phyloP scores from a whole-genome alignment of 2,113 vertebrate genomes.

The Saccopteryx bilineata region DNA sequence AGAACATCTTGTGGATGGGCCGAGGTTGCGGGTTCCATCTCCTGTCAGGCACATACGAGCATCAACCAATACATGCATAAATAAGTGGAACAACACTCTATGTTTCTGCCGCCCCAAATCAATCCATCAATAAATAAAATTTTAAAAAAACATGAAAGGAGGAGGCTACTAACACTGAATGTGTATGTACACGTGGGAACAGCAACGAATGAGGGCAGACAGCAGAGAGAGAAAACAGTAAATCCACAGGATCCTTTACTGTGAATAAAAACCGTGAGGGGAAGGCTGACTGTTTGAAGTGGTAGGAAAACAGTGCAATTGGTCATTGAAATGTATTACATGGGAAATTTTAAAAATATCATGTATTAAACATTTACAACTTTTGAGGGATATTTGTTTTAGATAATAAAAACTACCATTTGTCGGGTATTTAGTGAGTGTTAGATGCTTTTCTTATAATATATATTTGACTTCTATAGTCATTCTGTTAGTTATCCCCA shows the following conservation, averaged over 20 bases:
- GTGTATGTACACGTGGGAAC: not conserved
- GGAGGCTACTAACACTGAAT: not conserved
- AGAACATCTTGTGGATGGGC: too few relatives aligned
- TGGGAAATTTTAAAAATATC: not conserved
- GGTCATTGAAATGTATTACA: not conserved
- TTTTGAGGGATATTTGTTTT: slow-evolving; percentile 18
- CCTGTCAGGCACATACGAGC: too few relatives aligned
- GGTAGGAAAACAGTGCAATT: not conserved
- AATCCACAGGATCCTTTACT: not conserved
- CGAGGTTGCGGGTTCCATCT: too few relatives aligned
- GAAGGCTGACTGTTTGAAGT: not conserved
- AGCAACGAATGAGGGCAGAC: not conserved
- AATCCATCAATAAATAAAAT: too few relatives aligned
- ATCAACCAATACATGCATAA: too few relatives aligned
- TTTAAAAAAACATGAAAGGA: not conserved
- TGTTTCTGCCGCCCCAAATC: too few relatives aligned
- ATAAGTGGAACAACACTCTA: too few relatives aligned
- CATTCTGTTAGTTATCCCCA: not conserved
- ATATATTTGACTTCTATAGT: not conserved
- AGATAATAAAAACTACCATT: not conserved
- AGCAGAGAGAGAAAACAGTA: not conserved
- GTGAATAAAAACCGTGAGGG: not conserved
- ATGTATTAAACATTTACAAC: not conserved
- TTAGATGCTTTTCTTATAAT: not conserved
- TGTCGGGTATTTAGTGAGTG: not conserved